Evolutionary conservation across 2,797 vertebrate species (phyloP).

Genomic region (Otolemur crassicaudatus): DNA sequence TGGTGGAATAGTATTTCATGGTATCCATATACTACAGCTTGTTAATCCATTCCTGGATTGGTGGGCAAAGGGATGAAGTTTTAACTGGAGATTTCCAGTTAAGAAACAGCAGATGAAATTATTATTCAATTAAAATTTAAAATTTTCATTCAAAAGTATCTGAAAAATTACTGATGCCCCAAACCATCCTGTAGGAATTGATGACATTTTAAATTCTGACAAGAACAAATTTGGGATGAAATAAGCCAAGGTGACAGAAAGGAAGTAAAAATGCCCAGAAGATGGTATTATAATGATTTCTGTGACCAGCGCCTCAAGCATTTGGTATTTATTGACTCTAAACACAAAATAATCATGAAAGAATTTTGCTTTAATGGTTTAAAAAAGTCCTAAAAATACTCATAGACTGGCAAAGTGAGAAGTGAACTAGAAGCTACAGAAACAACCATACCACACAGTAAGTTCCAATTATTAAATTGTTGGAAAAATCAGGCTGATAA

Average conservation of each 20-base stretch:
- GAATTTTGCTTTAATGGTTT: background rate
- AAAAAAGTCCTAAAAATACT: background rate
- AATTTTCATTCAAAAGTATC: constrained; percentile 1
- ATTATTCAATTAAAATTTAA: background rate
- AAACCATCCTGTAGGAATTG: background rate
- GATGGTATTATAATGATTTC: background rate
- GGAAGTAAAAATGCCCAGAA: background rate
- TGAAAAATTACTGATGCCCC: background rate
- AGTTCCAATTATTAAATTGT: constrained; percentile 10
- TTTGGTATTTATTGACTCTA: background rate
- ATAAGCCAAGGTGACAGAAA: background rate
- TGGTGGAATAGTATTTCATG: too few relatives aligned
- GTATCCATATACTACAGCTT: too few relatives aligned
- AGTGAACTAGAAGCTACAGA: background rate
- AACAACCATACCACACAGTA: background rate
- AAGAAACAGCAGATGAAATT: background rate
- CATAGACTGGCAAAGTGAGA: background rate
- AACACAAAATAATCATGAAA: background rate
- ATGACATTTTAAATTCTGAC: constrained; percentile 10
- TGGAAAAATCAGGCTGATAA: background rate
- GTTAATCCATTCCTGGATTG: too few relatives aligned
- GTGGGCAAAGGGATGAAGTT: background rate
- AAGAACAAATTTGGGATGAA: background rate
- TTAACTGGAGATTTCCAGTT: background rate
- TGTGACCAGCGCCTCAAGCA: background rate